phyloP scores from a whole-genome alignment of 2,888 invertebrate species.

The Leptarthrus brevirostris region DNA sequence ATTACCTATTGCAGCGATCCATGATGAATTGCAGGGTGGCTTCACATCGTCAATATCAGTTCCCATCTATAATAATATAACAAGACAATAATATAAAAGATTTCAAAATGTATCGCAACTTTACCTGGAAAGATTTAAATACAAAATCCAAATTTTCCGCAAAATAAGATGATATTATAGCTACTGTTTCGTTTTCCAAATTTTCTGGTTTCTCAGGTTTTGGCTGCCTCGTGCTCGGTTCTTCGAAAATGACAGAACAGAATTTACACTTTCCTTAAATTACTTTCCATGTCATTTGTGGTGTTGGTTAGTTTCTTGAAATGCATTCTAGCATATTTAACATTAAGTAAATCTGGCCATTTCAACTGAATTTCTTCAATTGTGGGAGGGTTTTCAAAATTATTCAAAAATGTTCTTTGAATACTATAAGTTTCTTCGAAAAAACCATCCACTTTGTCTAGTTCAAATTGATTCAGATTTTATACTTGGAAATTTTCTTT shows the following conservation, averaged over 20 bases:
- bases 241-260: too few relatives aligned
- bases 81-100: too few relatives aligned
- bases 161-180: background rate
- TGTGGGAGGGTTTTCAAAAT: slow-evolving; percentile 1
- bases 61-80: background rate
- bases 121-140: background rate
- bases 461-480: background rate
- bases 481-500: background rate
- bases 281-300: background rate
- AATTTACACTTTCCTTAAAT: background rate
- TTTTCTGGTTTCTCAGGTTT: background rate
- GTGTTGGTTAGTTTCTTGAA: background rate
- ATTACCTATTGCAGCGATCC: slow-evolving; percentile 4
- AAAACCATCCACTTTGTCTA: background rate
- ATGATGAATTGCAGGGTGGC: background rate
- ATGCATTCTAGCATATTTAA: background rate
- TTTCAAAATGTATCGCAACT: background rate
- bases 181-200: background rate
- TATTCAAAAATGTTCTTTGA: slow-evolving; percentile 17
- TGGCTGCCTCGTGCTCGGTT: background rate
- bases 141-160: background rate
- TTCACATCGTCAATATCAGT: background rate
- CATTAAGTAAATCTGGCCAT: background rate
- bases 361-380: background rate
- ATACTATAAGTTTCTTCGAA: slow-evolving; percentile 2